These are phyloP conservation scores for Ovis aries DNA, from an alignment of 2,113 vertebrate genomes.

Conservation along the genomic window DNA sequence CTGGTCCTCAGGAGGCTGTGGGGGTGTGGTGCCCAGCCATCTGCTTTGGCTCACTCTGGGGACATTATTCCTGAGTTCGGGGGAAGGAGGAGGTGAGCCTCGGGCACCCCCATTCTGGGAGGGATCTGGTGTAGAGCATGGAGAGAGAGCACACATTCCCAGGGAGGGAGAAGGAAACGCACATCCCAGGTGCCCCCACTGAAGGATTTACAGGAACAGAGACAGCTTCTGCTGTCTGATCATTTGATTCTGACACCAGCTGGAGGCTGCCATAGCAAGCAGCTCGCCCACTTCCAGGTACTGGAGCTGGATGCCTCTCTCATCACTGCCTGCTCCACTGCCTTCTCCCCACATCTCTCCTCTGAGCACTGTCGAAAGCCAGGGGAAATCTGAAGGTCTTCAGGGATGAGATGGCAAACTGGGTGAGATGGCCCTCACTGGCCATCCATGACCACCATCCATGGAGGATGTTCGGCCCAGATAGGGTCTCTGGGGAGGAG, in stretches of 20 bases:
- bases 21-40: neutral
- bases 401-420: neutral
- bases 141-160: neutral
- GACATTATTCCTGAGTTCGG: neutral
- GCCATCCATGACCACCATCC: neutral
- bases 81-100: neutral
- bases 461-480: neutral
- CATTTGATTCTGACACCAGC: constrained; percentile 60
- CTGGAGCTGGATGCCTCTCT: neutral
- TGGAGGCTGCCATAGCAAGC: constrained; percentile 52
- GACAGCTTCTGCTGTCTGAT: constrained; percentile 34
- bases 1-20: neutral
- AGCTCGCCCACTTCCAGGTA: constrained; percentile 43
- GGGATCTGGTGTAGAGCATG: neutral
- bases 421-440: neutral
- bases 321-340: neutral
- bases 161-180: neutral
- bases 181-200: neutral
- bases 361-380: neutral
- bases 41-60: neutral
- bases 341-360: neutral
- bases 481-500: neutral
- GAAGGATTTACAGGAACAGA: constrained; percentile 60
- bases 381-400: neutral
- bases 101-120: neutral